These are phyloP conservation scores for Hirtodrosophila trivittata DNA, from an alignment of 2,888 invertebrate species.

Conservation along the genomic window DNA sequence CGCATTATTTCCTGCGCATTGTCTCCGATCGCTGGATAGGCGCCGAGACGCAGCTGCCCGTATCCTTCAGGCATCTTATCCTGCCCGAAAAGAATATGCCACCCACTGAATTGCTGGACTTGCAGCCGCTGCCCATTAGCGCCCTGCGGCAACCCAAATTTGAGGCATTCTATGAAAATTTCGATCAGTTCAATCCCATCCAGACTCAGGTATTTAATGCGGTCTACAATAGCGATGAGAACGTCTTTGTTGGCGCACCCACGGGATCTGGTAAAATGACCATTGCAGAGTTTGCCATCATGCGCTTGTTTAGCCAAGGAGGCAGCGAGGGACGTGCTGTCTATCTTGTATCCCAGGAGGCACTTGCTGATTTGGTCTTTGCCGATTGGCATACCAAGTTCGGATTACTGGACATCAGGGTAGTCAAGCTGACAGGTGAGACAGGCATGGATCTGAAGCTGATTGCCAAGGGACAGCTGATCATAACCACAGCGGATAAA, in stretches of 20 bases:
- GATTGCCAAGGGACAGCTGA: conserved; percentile 96
- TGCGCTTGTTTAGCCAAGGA: conserved; percentile 91
- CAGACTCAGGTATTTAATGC: conserved; percentile 99
- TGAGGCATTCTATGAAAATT: conserved; percentile 92
- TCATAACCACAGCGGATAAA: conserved; percentile 98
- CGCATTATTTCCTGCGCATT: conserved; percentile 97
- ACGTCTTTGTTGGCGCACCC: conserved; percentile 97
- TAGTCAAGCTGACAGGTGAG: conserved; percentile 97
- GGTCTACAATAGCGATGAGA: conserved; percentile 98
- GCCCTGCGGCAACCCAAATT: conserved; percentile 94
- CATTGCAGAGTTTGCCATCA: conserved; percentile 97
- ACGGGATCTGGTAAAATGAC: conserved; percentile 97
- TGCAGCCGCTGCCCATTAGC: conserved; percentile 97
- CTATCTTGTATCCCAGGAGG: conserved; percentile 96
- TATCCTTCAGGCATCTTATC: conserved; percentile 98
- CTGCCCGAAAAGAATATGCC: conserved; percentile 99
- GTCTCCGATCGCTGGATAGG: conserved; percentile 97
- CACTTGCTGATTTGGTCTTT: conserved; percentile 94
- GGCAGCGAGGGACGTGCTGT: conserved; percentile 93
- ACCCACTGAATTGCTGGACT: conserved; percentile 97
- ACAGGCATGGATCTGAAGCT: conserved; percentile 98
- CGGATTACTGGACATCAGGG: conserved; percentile 90
- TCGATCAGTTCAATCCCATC: conserved; percentile 98
- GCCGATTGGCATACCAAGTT: conserved; percentile 97
- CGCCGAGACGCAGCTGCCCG: conserved; percentile 97